Evolutionary conservation across 1,140 invertebrate genomes (phyloP).

Genomic region (Andrena cerasifolii): DNA sequence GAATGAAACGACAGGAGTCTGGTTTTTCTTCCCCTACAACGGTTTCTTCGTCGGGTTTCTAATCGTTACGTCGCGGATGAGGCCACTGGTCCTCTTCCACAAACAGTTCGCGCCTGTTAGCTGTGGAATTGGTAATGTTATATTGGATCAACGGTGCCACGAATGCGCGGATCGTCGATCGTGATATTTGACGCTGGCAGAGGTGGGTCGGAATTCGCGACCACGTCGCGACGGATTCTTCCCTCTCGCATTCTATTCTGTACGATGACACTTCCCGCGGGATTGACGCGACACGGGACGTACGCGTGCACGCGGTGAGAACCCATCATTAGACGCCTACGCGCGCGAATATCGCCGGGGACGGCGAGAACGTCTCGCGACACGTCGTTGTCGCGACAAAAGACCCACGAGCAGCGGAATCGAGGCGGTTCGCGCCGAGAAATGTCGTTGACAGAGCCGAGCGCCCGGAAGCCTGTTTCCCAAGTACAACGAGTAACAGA

Average conservation of each 20-base stretch:
- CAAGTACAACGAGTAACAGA: too few relatives aligned
- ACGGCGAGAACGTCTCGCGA: conserved; percentile 20
- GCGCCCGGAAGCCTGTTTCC: conserved; percentile 44
- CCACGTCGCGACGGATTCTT: conserved; percentile 58
- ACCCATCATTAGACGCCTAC: conserved; percentile 69
- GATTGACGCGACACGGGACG: conserved; percentile 49
- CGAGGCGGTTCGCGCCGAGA: conserved; percentile 32
- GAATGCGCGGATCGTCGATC: conserved; percentile 51
- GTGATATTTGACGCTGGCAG: conserved; percentile 59
- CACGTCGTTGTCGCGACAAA: conserved; percentile 51
- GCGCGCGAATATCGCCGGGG: conserved; percentile 48
- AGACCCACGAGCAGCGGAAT: conserved; percentile 33
- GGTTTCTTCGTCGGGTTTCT: conserved; percentile 23
- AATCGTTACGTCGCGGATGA: too few relatives aligned
- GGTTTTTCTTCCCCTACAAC: not conserved
- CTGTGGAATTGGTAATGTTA: too few relatives aligned
- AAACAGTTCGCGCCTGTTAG: too few relatives aligned
- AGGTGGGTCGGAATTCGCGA: conserved; percentile 64
- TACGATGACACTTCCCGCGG: conserved; percentile 56
- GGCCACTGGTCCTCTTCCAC: too few relatives aligned
- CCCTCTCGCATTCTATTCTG: conserved; percentile 62
- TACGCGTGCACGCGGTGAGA: conserved; percentile 43
- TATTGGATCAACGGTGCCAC: too few relatives aligned
- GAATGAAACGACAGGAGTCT: conserved; percentile 36
- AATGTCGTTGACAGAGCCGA: conserved; percentile 17